Evolutionary conservation across 35 echinoderm and acorn worm species (phyloP).

Genomic region (Heliocidaris tuberculata): DNA sequence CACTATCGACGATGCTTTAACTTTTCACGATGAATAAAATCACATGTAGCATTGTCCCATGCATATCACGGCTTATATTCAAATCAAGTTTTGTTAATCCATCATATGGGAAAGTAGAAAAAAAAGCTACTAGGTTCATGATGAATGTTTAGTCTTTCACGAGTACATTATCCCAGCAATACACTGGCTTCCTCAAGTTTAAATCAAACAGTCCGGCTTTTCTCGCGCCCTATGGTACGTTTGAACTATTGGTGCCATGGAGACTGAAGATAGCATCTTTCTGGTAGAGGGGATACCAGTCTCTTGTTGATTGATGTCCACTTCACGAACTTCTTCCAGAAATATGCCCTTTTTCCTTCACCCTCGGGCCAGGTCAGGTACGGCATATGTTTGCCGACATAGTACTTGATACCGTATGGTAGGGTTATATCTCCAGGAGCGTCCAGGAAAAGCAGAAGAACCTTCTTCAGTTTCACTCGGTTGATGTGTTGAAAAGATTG

Average conservation of each 20-base stretch:
- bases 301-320: not conserved
- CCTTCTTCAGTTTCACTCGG: not conserved
- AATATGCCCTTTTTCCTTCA: not conserved
- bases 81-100: too few species aligned
- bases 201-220: too few species aligned
- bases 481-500: conserved; percentile 1
- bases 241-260: not conserved
- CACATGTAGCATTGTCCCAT: too few species aligned
- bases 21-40: too few species aligned
- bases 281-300: not conserved
- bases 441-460: conserved; percentile 20
- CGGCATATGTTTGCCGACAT: conserved; percentile 24
- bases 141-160: too few species aligned
- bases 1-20: too few species aligned
- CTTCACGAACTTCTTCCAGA: conserved; percentile 38
- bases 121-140: too few species aligned
- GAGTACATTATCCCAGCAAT: too few species aligned
- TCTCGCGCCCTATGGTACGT: not conserved
- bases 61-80: too few species aligned
- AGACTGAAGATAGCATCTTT: conserved; percentile 15
- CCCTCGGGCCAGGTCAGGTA: not conserved
- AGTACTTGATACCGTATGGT: not conserved
- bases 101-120: too few species aligned
- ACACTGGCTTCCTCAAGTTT: too few species aligned
- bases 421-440: not conserved